A percentile compares a stretch with the other conserved stretches of the same genome.
Evolutionary conservation across 1,140 invertebrate genomes (phyloP).

Genomic region (Listronotus oregonensis): DNA sequence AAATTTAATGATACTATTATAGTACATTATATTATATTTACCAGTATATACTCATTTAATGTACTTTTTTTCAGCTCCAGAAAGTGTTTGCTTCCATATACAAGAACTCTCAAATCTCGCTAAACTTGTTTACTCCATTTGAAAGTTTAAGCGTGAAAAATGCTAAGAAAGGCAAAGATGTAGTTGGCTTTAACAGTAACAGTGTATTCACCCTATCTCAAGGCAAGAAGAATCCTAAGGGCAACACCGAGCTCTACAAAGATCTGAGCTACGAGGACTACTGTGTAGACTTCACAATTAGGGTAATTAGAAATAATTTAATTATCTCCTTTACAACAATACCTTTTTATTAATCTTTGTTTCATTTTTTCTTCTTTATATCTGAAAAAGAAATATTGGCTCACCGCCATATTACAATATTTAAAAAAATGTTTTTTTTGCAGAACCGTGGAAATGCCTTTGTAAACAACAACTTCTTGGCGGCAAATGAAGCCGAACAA

Average conservation of each 20-base stretch:
- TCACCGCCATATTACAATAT: too few relatives aligned
- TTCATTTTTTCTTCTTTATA: too few relatives aligned
- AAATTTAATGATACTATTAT: too few relatives aligned
- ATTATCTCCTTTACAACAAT: neutral
- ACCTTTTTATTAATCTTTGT: too few relatives aligned
- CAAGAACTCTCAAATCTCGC: conserved; percentile 38
- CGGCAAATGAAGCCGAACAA: conserved; percentile 58
- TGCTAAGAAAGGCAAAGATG: conserved; percentile 55
- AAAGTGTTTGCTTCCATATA: conserved; percentile 55
- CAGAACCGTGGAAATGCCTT: conserved; percentile 62
- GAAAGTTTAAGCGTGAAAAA: conserved; percentile 46
- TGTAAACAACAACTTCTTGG: conserved; percentile 60
- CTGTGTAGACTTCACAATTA: conserved; percentile 61
- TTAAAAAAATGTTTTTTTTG: too few relatives aligned
- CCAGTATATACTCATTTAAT: too few relatives aligned
- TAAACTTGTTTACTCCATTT: conserved; percentile 50
- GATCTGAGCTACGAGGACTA: conserved; percentile 62
- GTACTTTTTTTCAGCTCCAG: conserved; percentile 55
- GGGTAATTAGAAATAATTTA: conserved; percentile 50
- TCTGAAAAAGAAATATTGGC: too few relatives aligned
- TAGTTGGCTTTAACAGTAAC: conserved; percentile 61
- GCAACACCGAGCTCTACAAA: conserved; percentile 57
- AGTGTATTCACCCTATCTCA: conserved; percentile 63
- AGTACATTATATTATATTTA: too few relatives aligned
- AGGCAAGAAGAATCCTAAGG: conserved; percentile 63